phyloP scores from a whole-genome alignment of 2,113 vertebrate species.

The Okapia johnstoni region DNA sequence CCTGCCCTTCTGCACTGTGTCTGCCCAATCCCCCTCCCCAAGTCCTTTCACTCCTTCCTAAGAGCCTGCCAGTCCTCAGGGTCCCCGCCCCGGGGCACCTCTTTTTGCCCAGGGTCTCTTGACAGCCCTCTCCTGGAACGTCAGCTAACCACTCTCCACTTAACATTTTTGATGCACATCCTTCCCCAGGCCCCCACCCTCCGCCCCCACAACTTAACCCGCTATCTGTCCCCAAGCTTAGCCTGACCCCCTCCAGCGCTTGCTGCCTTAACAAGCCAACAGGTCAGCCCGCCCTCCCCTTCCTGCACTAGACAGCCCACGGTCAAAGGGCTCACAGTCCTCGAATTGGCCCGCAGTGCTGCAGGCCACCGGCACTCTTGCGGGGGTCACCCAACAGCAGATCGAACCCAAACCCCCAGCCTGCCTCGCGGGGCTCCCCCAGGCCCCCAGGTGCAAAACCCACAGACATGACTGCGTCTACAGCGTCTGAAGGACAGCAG shows the following conservation, averaged over 20 bases:
- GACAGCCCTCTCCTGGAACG: not conserved
- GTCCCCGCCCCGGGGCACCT: not conserved
- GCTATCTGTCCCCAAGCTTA: not conserved
- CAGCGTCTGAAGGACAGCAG: not conserved
- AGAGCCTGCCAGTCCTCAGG: not conserved
- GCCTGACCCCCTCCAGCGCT: not conserved
- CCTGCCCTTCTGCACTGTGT: not conserved
- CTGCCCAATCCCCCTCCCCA: not conserved
- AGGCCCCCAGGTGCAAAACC: not conserved
- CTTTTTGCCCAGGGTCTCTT: not conserved
- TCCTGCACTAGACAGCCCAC: no score
- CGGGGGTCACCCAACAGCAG: not conserved
- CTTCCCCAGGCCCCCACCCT: not conserved
- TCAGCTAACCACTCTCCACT: not conserved
- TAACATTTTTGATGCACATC: not conserved
- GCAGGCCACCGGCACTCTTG: not conserved
- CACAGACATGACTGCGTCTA: not conserved
- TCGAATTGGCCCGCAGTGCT: not conserved
- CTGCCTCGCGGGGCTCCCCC: rapidly evolving
- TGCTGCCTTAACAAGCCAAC: not conserved
- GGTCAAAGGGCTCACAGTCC: not conserved
- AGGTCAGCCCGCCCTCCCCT: not conserved
- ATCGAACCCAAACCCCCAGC: not conserved
- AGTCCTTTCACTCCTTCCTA: not conserved
- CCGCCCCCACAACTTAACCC: not conserved